phyloP scores from a whole-genome alignment of 2,113 vertebrate genomes.

The Myrmecobius fasciatus region DNA sequence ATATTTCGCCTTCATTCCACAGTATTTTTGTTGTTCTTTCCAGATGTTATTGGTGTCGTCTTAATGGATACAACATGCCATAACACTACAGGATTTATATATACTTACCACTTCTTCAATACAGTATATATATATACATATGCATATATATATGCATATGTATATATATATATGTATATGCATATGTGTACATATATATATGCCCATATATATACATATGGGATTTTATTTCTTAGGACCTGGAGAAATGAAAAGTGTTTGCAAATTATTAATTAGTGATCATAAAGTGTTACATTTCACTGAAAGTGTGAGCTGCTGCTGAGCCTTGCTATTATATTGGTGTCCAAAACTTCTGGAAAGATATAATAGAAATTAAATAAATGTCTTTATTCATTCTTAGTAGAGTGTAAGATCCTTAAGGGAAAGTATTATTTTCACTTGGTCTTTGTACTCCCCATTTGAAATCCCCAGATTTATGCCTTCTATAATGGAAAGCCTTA shows the following conservation, averaged over 20 bases:
- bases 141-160: neutral
- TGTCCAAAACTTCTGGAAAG: slow-evolving; percentile 41
- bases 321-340: neutral
- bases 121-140: neutral
- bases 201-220: neutral
- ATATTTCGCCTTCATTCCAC: slow-evolving; percentile 12
- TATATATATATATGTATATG: neutral
- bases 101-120: slow-evolving; percentile 4
- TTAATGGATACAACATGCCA: slow-evolving; percentile 10
- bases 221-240: slow-evolving; percentile 13
- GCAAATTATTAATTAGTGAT: slow-evolving; percentile 37
- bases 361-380: slow-evolving; percentile 33
- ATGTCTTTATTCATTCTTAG: slow-evolving; percentile 21
- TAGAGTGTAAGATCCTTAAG: neutral
- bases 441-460: neutral
- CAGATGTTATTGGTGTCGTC: slow-evolving; percentile 12
- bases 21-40: neutral
- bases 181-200: neutral
- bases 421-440: neutral
- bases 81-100: neutral
- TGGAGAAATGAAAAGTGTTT: slow-evolving; percentile 43
- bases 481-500: neutral
- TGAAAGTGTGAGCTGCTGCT: neutral
- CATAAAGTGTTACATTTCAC: neutral
- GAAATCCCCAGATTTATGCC: neutral